Percentiles rank a stretch among this genome's conserved stretches.
Evolutionary conservation across 2,113 vertebrate species (phyloP).

Genomic region (Chionomys nivalis): DNA sequence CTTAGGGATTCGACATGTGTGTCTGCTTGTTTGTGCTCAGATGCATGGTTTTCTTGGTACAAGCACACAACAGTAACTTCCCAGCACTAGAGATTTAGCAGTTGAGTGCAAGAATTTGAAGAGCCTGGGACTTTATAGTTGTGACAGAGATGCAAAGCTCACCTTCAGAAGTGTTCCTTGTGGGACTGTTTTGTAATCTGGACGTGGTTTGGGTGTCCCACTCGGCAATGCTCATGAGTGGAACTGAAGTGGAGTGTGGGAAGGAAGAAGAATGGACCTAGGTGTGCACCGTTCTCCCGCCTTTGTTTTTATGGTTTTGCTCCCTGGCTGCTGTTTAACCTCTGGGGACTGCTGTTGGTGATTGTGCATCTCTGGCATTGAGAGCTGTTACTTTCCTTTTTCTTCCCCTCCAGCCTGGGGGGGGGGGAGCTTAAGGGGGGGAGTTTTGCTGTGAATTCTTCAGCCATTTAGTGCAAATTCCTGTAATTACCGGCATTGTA

Average conservation of each 20-base stretch:
- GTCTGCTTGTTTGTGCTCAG: neutral
- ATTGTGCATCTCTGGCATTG: constrained; percentile 80
- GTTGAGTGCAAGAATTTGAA: constrained; percentile 10
- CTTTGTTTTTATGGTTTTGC: constrained; percentile 60
- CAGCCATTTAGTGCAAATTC: constrained; percentile 93
- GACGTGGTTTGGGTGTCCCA: neutral
- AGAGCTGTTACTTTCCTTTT: constrained; percentile 74
- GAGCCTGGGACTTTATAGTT: neutral
- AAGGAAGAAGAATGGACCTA: neutral
- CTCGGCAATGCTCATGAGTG: neutral
- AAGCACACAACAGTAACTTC: constrained; percentile 37
- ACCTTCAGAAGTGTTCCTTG: neutral
- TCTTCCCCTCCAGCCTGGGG: constrained; percentile 73
- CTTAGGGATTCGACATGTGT: neutral
- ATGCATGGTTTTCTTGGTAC: constrained; percentile 40
- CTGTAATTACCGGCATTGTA: constrained; percentile 93
- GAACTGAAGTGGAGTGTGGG: neutral
- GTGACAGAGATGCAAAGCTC: neutral
- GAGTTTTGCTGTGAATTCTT: constrained; percentile 90
- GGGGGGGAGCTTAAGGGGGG: constrained; percentile 67
- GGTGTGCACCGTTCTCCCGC: constrained; percentile 1
- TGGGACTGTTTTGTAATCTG: constrained; percentile 28
- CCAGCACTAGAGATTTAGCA: constrained; percentile 42
- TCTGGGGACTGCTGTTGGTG: constrained; percentile 80
- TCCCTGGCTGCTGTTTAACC: constrained; percentile 84